Conservation (phyloP, 2,797 vertebrate genomes). For the Aselliscus stoliczkanus region DNA sequence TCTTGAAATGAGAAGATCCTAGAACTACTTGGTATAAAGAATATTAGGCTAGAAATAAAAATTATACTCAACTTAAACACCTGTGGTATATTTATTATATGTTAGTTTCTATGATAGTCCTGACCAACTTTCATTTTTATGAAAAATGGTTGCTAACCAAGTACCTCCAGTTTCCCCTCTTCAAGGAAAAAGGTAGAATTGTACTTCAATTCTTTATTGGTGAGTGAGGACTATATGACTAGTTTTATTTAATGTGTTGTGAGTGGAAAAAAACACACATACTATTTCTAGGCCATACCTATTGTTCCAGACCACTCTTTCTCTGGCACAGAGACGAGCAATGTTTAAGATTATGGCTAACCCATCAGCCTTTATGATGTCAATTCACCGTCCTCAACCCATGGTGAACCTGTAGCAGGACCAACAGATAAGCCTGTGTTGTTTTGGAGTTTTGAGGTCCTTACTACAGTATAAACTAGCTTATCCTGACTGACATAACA, state of each 20-base stretch:
- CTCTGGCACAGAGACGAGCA: not conserved
- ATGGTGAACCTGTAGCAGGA: not conserved
- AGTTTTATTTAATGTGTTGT: not conserved
- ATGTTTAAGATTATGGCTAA: not conserved
- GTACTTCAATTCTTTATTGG: not conserved
- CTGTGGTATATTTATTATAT: not conserved
- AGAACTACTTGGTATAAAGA: not conserved
- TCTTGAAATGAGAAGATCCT: not conserved
- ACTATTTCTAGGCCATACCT: not conserved
- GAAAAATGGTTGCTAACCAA: not conserved
- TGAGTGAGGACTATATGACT: not conserved
- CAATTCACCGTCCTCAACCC: not conserved
- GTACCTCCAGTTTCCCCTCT: not conserved
- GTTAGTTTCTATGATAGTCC: not conserved
- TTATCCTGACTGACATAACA: not conserved
- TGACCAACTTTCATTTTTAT: not conserved
- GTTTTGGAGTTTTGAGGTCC: not conserved
- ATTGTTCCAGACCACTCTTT: not conserved
- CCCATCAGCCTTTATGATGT: not conserved
- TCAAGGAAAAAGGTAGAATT: not conserved
- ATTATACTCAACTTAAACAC: not conserved
- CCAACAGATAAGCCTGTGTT: not conserved
- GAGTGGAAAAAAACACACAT: not conserved
- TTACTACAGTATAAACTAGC: not conserved
- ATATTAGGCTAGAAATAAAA: not conserved